These are phyloP conservation scores for Archocentrus centrarchus DNA, from an alignment of 2,113 vertebrate species.

Conservation along the genomic window DNA sequence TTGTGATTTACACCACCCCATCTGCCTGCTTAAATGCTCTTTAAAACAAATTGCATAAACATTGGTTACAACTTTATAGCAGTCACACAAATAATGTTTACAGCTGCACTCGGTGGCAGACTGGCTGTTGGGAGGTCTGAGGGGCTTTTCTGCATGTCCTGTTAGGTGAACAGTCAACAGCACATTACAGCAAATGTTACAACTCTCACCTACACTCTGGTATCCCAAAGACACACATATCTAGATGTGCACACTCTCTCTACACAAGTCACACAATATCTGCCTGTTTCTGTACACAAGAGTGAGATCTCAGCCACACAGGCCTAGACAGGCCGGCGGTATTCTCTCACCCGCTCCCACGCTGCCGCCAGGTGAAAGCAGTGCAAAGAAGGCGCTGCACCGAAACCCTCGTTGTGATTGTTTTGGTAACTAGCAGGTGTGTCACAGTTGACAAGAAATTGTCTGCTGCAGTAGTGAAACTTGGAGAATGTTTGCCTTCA, in stretches of 20 bases:
- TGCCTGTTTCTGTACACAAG: background rate
- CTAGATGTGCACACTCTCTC: too few species aligned
- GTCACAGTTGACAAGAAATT: too few species aligned
- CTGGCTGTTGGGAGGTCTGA: background rate
- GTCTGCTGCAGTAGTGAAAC: too few species aligned
- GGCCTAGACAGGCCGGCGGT: background rate
- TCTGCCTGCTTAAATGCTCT: background rate
- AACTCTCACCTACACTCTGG: background rate
- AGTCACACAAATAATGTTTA: background rate
- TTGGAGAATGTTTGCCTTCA: too few species aligned
- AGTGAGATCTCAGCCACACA: background rate
- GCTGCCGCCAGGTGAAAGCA: too few species aligned
- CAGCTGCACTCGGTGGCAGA: background rate
- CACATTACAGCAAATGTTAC: background rate
- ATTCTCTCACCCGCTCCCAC: background rate
- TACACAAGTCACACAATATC: too few species aligned
- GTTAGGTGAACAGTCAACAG: background rate
- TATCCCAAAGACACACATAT: background rate
- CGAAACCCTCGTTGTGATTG: background rate
- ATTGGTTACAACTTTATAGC: background rate
- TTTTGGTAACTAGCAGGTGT: background rate
- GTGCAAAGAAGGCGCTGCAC: fast-evolving
- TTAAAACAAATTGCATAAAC: background rate
- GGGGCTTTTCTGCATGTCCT: background rate
- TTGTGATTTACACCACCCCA: background rate